These are phyloP conservation scores for Xiphophorus maculatus DNA, from an alignment of 2,113 vertebrate genomes.

Conservation along the genomic window DNA sequence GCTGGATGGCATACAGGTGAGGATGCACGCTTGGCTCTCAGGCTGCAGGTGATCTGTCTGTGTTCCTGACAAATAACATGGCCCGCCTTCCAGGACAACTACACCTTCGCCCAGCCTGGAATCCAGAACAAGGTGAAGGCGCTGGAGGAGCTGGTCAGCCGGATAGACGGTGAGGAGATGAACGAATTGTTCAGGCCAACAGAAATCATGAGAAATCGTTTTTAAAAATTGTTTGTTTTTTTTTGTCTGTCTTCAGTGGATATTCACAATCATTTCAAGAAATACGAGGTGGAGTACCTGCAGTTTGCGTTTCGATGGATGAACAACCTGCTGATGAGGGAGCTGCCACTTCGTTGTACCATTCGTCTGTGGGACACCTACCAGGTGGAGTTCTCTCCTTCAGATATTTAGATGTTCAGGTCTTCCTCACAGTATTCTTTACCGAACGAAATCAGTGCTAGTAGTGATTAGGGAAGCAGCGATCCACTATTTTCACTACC, in stretches of 20 bases:
- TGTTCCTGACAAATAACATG: background rate
- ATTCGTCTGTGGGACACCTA: conserved; percentile 98
- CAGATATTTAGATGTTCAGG: conserved; percentile 70
- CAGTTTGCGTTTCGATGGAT: conserved; percentile 99
- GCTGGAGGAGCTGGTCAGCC: conserved; percentile 94
- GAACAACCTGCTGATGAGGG: conserved; percentile 98
- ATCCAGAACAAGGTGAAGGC: conserved; percentile 99
- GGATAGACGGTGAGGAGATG: conserved; percentile 90
- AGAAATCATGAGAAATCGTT: background rate
- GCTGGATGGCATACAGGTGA: conserved; percentile 96
- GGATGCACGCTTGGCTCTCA: background rate
- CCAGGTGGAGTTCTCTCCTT: conserved; percentile 93
- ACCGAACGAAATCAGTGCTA: too few species aligned
- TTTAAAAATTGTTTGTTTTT: background rate
- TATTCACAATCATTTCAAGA: conserved; percentile 91
- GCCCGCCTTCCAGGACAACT: conserved; percentile 86
- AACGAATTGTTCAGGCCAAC: background rate
- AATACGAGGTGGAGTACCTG: conserved; percentile 94
- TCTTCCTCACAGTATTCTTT: too few species aligned
- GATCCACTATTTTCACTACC: too few species aligned
- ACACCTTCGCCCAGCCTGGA: conserved; percentile 97
- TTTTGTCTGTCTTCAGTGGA: conserved; percentile 82
- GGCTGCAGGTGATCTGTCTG: background rate
- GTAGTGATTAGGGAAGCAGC: too few species aligned
- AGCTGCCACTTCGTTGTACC: conserved; percentile 91